Conservation (phyloP, 2,888 invertebrate species). For the Tinea semifulvella region DNA sequence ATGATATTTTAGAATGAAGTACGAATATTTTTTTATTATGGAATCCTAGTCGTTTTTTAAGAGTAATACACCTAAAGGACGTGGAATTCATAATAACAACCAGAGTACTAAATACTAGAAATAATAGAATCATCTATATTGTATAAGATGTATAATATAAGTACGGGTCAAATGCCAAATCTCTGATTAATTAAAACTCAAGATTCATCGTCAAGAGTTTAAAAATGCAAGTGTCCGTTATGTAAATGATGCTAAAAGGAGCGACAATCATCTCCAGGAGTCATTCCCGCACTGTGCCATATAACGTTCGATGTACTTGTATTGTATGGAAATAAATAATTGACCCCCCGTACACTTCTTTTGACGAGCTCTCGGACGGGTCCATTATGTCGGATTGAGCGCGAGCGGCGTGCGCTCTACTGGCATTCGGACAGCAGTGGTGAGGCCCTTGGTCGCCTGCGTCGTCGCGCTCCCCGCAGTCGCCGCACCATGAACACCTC, state of each 20-base stretch:
- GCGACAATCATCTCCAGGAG: slow-evolving; percentile 25
- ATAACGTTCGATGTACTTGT: slow-evolving; percentile 50
- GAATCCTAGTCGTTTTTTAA: too few species aligned
- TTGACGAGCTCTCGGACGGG: slow-evolving; percentile 57
- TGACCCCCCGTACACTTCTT: slow-evolving; percentile 60
- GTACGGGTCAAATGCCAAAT: too few species aligned
- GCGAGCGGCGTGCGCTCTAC: slow-evolving; percentile 32
- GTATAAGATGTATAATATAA: too few species aligned
- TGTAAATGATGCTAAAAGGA: not conserved
- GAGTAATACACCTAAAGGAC: too few species aligned
- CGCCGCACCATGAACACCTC: slow-evolving; percentile 54
- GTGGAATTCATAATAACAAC: too few species aligned
- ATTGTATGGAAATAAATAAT: slow-evolving; percentile 64
- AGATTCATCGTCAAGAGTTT: too few species aligned
- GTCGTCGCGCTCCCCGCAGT: slow-evolving; percentile 42
- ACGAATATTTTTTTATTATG: too few species aligned
- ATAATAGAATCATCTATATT: too few species aligned
- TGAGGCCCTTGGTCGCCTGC: slow-evolving; percentile 56
- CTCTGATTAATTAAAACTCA: too few species aligned
- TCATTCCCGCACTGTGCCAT: slow-evolving; percentile 34
- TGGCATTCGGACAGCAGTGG: slow-evolving; percentile 59
- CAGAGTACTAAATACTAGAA: too few species aligned
- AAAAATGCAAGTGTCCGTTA: too few species aligned
- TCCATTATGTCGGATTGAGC: slow-evolving; percentile 58
- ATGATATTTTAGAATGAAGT: too few species aligned